A percentile compares a stretch with the other conserved stretches of the same genome.
phyloP scores from a whole-genome alignment of 2,797 vertebrate species.

The Hybognathus amarus region DNA sequence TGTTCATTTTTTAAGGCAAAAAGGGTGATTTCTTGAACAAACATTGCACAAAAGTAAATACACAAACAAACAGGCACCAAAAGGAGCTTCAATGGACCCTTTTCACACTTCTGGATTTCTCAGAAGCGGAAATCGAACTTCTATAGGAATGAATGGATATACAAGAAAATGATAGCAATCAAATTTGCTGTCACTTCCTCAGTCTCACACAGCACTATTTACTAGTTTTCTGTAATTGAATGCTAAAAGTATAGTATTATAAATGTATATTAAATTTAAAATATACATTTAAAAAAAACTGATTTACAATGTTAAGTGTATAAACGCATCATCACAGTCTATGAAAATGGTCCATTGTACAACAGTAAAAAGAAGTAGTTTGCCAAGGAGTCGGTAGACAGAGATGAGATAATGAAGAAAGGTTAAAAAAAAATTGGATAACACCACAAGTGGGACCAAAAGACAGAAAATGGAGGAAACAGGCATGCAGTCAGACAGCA shows the following conservation, averaged over 20 bases:
- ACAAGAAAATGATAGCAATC: too few species aligned
- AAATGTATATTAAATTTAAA: not conserved
- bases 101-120: not conserved
- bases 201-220: too few species aligned
- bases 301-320: not conserved
- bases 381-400: not conserved
- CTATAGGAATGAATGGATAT: not conserved
- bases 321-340: not conserved
- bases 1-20: not conserved
- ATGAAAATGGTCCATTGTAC: not conserved
- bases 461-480: slow-evolving; percentile 59
- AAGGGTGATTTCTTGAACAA: slow-evolving; percentile 12
- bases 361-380: not conserved
- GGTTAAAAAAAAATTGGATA: slow-evolving; percentile 14
- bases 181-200: too few species aligned
- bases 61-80: slow-evolving; percentile 29
- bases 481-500: slow-evolving; percentile 71
- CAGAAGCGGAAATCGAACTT: not conserved
- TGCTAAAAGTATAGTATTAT: too few species aligned
- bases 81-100: slow-evolving; percentile 1
- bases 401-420: slow-evolving; percentile 10
- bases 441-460: not conserved
- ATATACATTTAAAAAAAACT: not conserved
- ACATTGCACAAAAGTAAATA: slow-evolving; percentile 11
- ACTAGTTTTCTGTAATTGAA: too few species aligned